phyloP scores from a whole-genome alignment of 2,888 invertebrate genomes.

The Lasioglossum figueresi region DNA sequence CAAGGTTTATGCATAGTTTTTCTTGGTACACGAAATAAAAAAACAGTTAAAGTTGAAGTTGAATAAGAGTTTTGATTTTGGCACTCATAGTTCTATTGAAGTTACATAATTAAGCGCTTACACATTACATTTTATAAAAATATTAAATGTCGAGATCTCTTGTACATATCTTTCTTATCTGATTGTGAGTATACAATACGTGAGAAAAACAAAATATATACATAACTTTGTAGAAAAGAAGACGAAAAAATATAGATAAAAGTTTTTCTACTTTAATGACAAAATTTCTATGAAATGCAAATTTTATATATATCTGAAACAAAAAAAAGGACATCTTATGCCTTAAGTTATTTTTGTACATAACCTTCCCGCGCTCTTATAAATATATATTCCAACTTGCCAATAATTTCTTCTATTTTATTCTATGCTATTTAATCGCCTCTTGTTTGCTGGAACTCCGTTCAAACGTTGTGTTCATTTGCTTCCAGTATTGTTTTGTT shows the following conservation, averaged over 20 bases:
- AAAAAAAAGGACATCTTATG: constrained; percentile 48
- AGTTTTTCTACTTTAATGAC: constrained; percentile 63
- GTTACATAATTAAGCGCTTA: constrained; percentile 65
- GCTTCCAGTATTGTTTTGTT: constrained; percentile 23
- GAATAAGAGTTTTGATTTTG: constrained; percentile 65
- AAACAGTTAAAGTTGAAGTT: constrained; percentile 66
- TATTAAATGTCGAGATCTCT: constrained; percentile 59
- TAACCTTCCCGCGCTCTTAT: constrained; percentile 58
- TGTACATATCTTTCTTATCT: constrained; percentile 65
- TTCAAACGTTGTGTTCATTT: constrained; percentile 4
- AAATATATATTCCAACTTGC: constrained; percentile 57
- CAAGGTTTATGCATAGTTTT: constrained; percentile 75
- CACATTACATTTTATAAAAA: constrained; percentile 63
- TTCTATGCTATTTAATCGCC: constrained; percentile 8
- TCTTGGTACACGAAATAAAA: constrained; percentile 63
- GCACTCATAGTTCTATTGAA: constrained; percentile 64
- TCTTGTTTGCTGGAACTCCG: background rate
- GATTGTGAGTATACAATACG: constrained; percentile 45
- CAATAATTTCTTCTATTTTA: constrained; percentile 50
- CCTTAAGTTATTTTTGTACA: constrained; percentile 70
- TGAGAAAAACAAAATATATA: constrained; percentile 35
- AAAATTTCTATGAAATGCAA: constrained; percentile 65
- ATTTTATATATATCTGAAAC: constrained; percentile 58
- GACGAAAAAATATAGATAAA: constrained; percentile 41
- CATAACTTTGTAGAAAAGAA: constrained; percentile 51